Evolutionary conservation across 2,113 vertebrate species (phyloP), one percentile per base, ranked within the genome.

Genomic region (Climacteris rufus): DNA sequence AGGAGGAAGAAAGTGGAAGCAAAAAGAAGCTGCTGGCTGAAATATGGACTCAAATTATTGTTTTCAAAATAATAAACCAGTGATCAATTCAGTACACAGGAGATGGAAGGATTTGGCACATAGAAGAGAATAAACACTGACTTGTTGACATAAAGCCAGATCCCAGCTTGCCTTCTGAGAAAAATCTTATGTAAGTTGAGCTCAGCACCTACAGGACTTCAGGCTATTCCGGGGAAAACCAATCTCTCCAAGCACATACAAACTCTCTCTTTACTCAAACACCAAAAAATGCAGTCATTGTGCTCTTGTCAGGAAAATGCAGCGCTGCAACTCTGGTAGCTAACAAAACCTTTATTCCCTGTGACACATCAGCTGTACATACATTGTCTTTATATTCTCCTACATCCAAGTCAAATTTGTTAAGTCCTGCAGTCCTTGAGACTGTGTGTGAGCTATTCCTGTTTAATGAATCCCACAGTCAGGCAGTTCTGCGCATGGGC

Each of bases 111-210:
- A 93, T 88, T 83, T 90, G 86, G 72, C 82, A 68, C 39, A 63
- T 63, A 66, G 45, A 82, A 69, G 23, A 70, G 65, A 75, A 65
- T 40, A 89, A 90, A 87, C 83, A 86, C 66, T 60, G 87, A 50
- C 42, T 94, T 82, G 76, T 80, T 75, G 79, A 93, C 27, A 56
- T 80, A 85, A 88, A 89, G 71, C 57, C 63, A 92, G 42, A 40
- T 96, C 81, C 61, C 50, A 54, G 71, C 47, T 83, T 90, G 87
- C 87, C 79, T 93, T 95, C 89, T 94, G 84, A 96, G 96, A 95
- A 97, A 95, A 96, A 94, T 94, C 90, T 71, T 83, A 90, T 61
- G 93, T 96, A 94, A 92, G 74, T 78, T 95, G 91, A 96, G 75
- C 75, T 96, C 93, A 88, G 83, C 89, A 96, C 79, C 91, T 89